Conservation (phyloP, 2,113 vertebrate genomes). For the Aramus guarauna region DNA sequence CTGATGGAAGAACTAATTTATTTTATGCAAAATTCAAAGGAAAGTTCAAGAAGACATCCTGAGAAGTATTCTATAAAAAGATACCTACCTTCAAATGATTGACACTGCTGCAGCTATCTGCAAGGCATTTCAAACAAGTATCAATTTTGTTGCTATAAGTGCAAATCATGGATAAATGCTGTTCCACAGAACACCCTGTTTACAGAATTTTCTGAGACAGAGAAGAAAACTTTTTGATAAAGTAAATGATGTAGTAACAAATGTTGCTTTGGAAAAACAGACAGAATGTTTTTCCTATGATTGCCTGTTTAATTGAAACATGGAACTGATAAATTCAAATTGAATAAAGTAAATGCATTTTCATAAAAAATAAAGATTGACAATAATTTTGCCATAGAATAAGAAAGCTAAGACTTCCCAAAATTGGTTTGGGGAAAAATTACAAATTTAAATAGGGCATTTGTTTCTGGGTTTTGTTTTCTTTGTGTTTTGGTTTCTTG, state of each 20-base stretch:
- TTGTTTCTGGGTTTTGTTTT: background rate
- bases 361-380: background rate
- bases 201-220: background rate
- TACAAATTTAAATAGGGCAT: background rate
- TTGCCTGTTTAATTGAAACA: background rate
- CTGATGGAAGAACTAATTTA: slow-evolving; percentile 16
- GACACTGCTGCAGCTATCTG: background rate
- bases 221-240: background rate
- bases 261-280: background rate
- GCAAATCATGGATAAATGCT: background rate
- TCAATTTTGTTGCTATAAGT: background rate
- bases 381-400: background rate
- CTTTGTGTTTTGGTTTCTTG: background rate
- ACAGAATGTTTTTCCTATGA: background rate
- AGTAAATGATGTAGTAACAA: background rate
- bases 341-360: background rate
- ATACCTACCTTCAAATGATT: background rate
- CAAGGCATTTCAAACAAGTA: background rate
- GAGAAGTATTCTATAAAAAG: slow-evolving; percentile 13
- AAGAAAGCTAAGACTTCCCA: background rate
- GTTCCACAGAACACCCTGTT: background rate
- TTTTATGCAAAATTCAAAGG: slow-evolving; percentile 36
- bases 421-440: background rate
- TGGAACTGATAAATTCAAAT: background rate
- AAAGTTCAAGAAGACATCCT: slow-evolving; percentile 1